Conservation (phyloP, 2,113 vertebrate species). For the Delphinapterus leucas region DNA sequence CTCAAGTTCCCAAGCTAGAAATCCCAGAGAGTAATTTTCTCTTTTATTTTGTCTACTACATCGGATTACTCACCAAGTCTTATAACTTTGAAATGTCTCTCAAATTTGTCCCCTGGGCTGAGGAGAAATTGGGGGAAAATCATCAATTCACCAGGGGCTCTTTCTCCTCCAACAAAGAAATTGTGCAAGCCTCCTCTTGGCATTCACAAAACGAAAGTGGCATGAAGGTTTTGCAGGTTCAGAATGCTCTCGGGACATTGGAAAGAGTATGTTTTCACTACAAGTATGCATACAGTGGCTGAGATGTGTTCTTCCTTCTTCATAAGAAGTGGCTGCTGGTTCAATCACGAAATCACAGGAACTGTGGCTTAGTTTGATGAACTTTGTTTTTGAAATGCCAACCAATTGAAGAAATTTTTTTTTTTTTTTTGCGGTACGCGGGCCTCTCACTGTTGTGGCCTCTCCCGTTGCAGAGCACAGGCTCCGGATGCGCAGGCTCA, state of each 20-base stretch:
- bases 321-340: neutral
- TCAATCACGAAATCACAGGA: neutral
- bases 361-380: neutral
- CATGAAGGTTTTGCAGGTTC: neutral
- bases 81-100: constrained; percentile 7
- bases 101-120: neutral
- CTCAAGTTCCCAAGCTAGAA: neutral
- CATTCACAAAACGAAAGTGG: neutral
- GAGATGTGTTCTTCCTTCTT: neutral
- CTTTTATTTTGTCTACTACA: neutral
- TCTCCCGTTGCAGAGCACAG: too few species aligned
- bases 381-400: neutral
- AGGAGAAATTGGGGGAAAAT: neutral
- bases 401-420: neutral
- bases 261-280: neutral
- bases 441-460: too few species aligned
- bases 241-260: neutral
- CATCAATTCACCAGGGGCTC: neutral
- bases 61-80: neutral
- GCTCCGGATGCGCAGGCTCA: too few species aligned
- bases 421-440: too few species aligned
- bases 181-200: neutral
- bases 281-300: neutral
- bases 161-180: constrained; percentile 27
- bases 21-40: neutral